Base-by-base conservation (phyloP, 2,888 invertebrate genomes). In the Dicycla oo region DNA sequence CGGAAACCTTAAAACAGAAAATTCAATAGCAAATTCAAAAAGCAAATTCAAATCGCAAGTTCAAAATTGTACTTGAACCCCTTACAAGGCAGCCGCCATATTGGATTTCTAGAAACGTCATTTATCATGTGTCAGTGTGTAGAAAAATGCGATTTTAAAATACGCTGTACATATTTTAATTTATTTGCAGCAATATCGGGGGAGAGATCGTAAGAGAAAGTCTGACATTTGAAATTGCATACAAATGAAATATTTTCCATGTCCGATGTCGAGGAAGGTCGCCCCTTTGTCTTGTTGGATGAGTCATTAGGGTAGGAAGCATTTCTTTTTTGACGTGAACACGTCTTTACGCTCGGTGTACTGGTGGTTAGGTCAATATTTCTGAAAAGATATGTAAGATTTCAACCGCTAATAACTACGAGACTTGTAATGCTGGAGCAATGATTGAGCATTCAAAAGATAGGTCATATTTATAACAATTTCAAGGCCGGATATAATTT, bases 101-200 rank as follows among this genome's bases (percentile, higher is more conserved):
- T 80, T 82, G 82, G 63, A 73, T 66, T 63, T 68, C 68, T 62
- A 51, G 69, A 66, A 82, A 66, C 63, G 63, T 82, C 73, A 78
- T 80, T 67, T 78, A 78, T 78, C 82, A 73, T 78, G 47, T 60
- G 73, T 81, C 78, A 81, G 34, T 69, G 53, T 66, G 51, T 47
- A 58, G 62, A 60, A 73, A 78, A 73, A 66, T 73, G 64, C 66
- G 65, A 69, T 69, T 82, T 82, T 63, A 82, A 73, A 80, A 82
- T 81, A 57, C 61, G 64, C 34, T 65, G 61, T 77, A 78, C 73
- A 81, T 72, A 72, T 77, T 82, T 78, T 68, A 80, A 80, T 82
- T 78, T 80, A 73, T 72, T 78, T 73, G 54, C 57, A 1, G 64
- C 54, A 65, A 69, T 73, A 78, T 78, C 73, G 51, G 45, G 43